A percentile compares a stretch with the other conserved stretches of the same genome.
phyloP scores from a whole-genome alignment of 2,888 invertebrate species.

The Branchellion lobata region DNA sequence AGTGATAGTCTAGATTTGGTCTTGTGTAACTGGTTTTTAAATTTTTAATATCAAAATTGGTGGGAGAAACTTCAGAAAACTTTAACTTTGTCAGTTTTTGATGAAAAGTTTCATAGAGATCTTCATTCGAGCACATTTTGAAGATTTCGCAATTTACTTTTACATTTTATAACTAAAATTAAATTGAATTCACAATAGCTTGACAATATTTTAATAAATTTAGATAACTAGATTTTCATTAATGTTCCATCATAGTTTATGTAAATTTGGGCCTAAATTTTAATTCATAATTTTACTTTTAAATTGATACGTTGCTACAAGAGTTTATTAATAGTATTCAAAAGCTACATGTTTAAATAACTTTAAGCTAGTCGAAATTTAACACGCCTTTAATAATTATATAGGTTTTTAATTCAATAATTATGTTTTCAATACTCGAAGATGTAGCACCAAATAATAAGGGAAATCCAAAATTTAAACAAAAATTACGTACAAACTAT shows the following conservation, averaged over 20 bases:
- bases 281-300: too few species aligned
- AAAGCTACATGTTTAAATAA: too few species aligned
- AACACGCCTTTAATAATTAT: too few species aligned
- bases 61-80: not conserved
- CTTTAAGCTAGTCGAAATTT: too few species aligned
- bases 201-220: not conserved
- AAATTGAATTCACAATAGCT: not conserved
- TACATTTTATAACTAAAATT: not conserved
- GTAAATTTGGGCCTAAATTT: too few species aligned
- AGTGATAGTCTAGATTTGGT: not conserved
- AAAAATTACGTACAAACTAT: constrained; percentile 24
- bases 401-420: too few species aligned
- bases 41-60: not conserved
- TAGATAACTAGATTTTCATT: too few species aligned
- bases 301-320: not conserved
- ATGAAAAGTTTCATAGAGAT: not conserved
- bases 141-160: not conserved
- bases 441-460: not conserved
- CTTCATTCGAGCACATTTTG: too few species aligned
- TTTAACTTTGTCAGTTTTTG: not conserved
- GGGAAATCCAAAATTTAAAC: not conserved
- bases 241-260: too few species aligned
- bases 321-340: not conserved
- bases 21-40: not conserved
- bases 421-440: not conserved